Base-by-base conservation (phyloP, 1,140 invertebrate genomes). In the Delia radicum region DNA sequence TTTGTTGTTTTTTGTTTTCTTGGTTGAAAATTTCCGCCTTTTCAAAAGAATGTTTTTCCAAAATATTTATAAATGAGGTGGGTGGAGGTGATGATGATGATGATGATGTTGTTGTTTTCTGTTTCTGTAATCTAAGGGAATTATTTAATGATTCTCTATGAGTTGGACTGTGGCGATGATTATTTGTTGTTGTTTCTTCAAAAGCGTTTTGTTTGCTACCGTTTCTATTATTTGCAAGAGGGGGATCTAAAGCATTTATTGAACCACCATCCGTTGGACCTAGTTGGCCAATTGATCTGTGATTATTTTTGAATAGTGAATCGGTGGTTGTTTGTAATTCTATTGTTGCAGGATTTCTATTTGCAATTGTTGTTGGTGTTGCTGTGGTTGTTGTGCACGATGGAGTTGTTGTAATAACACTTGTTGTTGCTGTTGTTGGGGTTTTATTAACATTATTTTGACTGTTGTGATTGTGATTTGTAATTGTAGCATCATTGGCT, bases 391-490 rank as follows among this genome's bases (percentile, higher is more conserved):
- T 48, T 72, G 46, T 65, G n/a, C 48, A 6, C n/a, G 67, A 27
- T 24, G 74, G 74, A 71, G 48, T 75, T 61, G 67, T 75, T 26
- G 69, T 77, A 33, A 77, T 76, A 15, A 46, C 65, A 46, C 67
- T 75, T 42, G 65, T 69, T 18, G 65, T 18, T 67, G 63, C 10
- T 26, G 61, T 7, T 67, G 63, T 31, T 69, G 65, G 3, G 7
- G 29, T 33, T 18, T 31, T 27, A 69, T 26, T 69, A 69, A 33
- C 31, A 33, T 37, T 69, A 24, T 33, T 69, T 69, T 28, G 27
- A 31, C 31, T 48, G 86, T 85, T 81, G 86, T 87, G 76, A 87
- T 86, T 82, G 87, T 80, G 77, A 83, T 87, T 80, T 33, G 65
- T 31, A 69, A 69, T 33, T 84, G 29, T 69, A 69, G 65, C 65